Evolutionary conservation across 2,797 vertebrate genomes (phyloP), one percentile per base, ranked within the genome.

Genomic region (Manis javanica): DNA sequence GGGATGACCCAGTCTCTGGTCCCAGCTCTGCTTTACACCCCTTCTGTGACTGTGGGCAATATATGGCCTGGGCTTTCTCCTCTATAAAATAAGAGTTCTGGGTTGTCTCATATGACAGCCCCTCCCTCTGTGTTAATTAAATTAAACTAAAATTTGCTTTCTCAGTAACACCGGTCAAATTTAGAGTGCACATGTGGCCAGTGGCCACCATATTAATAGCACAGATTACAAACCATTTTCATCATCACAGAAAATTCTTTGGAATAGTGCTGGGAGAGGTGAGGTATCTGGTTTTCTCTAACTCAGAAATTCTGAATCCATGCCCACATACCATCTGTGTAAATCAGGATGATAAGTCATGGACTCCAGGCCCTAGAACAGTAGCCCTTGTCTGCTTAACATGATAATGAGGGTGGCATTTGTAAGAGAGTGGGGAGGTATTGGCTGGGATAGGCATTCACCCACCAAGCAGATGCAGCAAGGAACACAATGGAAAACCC

Each of bases 291-390:
- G 11, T 84, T 15, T 91, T 93, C 87, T 89, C 46, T 31, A 94
- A 92, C 49, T 91, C 26, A 7, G 23, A 93, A 89, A 51, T 51
- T 87, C 66, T 95, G 69, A 97, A 75, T 61, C 34, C 21, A 23
- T 74, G 64, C 96, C 94, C 64, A 83, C 93, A 91, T 7, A 72
- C 95, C 96, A 97, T 97, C 96, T 97, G 94, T 90, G 61, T 29
- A 53, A 84, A 78, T n/a, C 85, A 51, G 55, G 66, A 95, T 94
- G 86, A 89, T 59, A 84, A 90, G 46, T 78, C 92, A 84, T 39
- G 81, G 85, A 87, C 90, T 97, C 53, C 57, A 91, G 91, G 96
- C 89, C 94, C 53, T 42, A 63, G 57, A 89, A 91, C 69, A 69
- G 78, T 86, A 90, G 59, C 85, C 90, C n/a, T 92, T 88, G 79